These are phyloP conservation scores for Anableps anableps DNA, from an alignment of 2,797 vertebrate genomes.

Conservation along the genomic window DNA sequence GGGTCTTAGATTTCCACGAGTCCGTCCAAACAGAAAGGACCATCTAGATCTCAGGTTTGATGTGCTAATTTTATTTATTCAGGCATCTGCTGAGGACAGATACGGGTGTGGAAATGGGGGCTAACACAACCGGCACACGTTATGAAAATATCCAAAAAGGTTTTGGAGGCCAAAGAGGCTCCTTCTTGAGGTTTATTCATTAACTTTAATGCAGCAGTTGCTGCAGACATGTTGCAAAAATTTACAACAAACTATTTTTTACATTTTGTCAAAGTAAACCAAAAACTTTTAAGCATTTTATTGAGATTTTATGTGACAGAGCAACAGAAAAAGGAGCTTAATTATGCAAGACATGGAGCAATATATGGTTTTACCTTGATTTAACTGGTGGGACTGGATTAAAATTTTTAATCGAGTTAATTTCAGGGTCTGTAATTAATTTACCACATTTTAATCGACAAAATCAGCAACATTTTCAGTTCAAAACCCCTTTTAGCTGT, in stretches of 20 bases:
- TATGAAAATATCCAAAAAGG: conserved; percentile 21
- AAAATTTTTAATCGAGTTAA: too few relatives aligned
- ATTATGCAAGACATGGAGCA: neutral
- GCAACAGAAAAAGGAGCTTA: neutral
- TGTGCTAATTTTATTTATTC: conserved; percentile 80
- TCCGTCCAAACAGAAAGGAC: conserved; percentile 16
- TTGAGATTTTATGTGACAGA: neutral
- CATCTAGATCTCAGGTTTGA: conserved; percentile 69
- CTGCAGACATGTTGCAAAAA: neutral
- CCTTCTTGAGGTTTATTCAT: neutral
- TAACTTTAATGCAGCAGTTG: neutral
- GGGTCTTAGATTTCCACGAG: neutral
- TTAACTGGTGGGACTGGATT: neutral
- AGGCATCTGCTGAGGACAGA: conserved; percentile 49
- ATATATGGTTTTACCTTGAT: neutral
- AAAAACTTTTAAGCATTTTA: neutral
- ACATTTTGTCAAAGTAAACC: neutral
- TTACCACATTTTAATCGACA: too few relatives aligned
- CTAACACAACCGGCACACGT: conserved; percentile 36
- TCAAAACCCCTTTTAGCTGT: too few relatives aligned
- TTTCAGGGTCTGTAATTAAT: too few relatives aligned
- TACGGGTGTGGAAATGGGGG: conserved; percentile 47
- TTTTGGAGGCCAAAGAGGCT: conserved; percentile 10
- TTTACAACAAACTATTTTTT: neutral
- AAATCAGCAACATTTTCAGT: too few relatives aligned